Base-by-base conservation (phyloP, 2,888 invertebrate genomes). In the Lasioglossum pauxillum region DNA sequence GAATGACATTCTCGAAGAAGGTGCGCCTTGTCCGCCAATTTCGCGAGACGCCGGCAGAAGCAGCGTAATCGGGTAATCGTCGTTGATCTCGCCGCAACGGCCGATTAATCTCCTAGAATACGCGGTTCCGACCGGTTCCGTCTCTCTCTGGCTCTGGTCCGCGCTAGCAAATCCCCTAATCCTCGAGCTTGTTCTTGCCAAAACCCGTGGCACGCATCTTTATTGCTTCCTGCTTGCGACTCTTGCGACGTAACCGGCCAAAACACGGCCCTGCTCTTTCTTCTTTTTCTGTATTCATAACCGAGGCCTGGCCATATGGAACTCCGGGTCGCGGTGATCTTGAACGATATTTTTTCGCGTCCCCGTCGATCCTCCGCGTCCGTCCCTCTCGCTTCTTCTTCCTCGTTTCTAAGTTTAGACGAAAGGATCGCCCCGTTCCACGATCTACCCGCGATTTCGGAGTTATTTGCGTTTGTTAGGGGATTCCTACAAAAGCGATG, bases 321-420 rank as follows among this genome's bases (percentile, higher is more conserved):
- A 75, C 60, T 60, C 38, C 67, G 72, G 67, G 53, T 78, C 78
- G 75, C 83, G 87, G 35, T 77, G 87, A 89, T 86, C 88, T 84
- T 83, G 88, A 85, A 86, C 77, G 78, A 82, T 82, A 88, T 86
- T 84, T 87, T 88, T 86, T 81, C 79, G 57, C 46, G 75, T 75
- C 27, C 73, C 73, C 12, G 27, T 72, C 27, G 72, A 44, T 35
- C 76, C 57, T 35, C 46, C 60, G 3, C 35, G 64, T 12, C 5
- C 27, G 60, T 4, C 69, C 23, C 38, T 41, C n/a, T 78, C 84
- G 67, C 67, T 67, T 90, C 88, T 87, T 92, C 93, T 93, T 94
- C 93, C 93, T 93, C 92, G 90, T 53, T 93, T 93, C 93, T 92
- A 94, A 92, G 89, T 91, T 92, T 93, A 93, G 92, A 90, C 79